Evolutionary conservation across 1,140 invertebrate species (phyloP), one percentile per base, ranked within the genome.

Genomic region (Drosophila lacteicornis): DNA sequence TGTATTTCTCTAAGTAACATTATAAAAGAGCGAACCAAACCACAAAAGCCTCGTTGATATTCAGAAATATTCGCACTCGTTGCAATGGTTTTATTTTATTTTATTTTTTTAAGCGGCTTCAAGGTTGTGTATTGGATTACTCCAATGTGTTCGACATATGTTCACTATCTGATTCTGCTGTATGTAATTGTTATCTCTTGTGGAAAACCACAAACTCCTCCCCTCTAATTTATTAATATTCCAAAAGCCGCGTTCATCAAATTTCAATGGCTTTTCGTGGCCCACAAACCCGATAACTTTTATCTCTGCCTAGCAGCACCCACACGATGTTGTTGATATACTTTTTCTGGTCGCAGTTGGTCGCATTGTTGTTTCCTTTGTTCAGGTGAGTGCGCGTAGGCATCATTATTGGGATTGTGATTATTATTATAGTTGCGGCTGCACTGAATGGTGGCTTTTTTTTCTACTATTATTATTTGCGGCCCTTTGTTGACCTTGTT

Each of bases 121-220:
- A 87, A 87, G 80, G 80, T 67, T 77, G 17, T 2, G 51, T 73
- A 56, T 82, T 51, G 45, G 46, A 50, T 79, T 82, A 79, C 79
- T 59, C 13, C 40, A 57, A 77, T 69, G 43, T 77, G 74, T 49
- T 77, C 13, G 40, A 69, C 74, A 77, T 57, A 68, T 68, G 74
- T 43, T 78, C 25, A 4, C 9, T 33, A 38, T 15, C 13, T 40
- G 17, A 9, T 38, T 40, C 53, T 5, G 13, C 42, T 17, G 38
- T 40, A 30, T 49, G 40, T 46, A 76, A 47, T 27, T 22, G 50
- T 57, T 76, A 76, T 75, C 50, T 70, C 33, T 15, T 47, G 15
- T 71, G 40, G 30, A 59, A 73, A 71, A 71, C 69, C 45, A 33
- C 53, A 73, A 42, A 13, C 40, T 68, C 62, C 42, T 53, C 42